Evolutionary conservation across 2,113 vertebrate genomes (phyloP).

Genomic region (Cinclus mexicanus): DNA sequence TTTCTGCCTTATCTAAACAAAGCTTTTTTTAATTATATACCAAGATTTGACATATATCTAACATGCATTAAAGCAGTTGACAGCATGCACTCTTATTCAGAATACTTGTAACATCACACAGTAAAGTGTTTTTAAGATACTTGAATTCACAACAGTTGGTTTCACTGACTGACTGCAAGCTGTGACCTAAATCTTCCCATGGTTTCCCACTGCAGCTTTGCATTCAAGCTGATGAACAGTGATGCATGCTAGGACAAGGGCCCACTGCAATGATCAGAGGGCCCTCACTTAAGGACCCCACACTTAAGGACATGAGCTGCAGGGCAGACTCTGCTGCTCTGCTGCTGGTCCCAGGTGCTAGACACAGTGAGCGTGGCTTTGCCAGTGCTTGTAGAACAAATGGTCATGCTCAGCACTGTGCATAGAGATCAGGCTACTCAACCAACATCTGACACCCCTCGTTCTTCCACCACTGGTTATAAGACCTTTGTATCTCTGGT

Average conservation of each 20-base stretch:
- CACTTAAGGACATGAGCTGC: accelerated
- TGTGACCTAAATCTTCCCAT: background rate
- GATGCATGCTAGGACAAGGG: background rate
- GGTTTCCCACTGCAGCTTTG: background rate
- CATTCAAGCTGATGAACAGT: background rate
- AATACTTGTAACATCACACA: background rate
- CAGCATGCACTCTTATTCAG: background rate
- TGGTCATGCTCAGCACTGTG: background rate
- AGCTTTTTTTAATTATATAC: background rate
- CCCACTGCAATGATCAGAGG: background rate
- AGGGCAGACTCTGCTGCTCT: background rate
- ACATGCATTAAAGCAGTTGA: background rate
- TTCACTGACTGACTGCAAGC: background rate
- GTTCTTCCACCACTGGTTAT: background rate
- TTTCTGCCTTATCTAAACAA: background rate
- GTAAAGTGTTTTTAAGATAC: background rate
- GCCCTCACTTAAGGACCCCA: background rate
- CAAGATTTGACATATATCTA: background rate
- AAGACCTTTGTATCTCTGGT: background rate
- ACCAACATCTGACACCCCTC: accelerated
- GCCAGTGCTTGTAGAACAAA: background rate
- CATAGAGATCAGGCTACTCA: background rate
- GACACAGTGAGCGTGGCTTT: background rate
- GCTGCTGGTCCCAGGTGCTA: background rate
- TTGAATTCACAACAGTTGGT: background rate